phyloP scores from a whole-genome alignment of 2,113 vertebrate species.

The Anolis carolinensis region DNA sequence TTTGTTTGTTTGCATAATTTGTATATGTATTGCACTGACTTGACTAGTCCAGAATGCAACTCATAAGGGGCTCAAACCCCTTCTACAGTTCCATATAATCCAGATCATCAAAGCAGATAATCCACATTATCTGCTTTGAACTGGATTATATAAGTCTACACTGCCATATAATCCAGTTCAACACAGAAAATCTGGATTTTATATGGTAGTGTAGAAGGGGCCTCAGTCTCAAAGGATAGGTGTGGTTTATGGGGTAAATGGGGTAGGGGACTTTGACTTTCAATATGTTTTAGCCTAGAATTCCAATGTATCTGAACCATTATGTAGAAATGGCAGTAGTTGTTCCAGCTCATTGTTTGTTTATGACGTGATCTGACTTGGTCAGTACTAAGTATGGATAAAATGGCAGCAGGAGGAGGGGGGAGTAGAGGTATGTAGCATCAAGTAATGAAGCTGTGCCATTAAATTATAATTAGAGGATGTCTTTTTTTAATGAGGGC shows the following conservation, averaged over 20 bases:
- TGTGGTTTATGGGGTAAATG: no score
- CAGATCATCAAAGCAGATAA: no score
- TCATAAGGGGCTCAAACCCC: neutral
- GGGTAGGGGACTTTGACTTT: neutral
- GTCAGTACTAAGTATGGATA: neutral
- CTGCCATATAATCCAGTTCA: no score
- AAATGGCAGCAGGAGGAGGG: neutral
- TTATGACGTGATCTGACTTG: neutral
- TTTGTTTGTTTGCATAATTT: neutral
- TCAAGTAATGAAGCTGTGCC: neutral
- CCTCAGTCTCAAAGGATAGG: neutral
- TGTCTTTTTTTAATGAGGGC: neutral
- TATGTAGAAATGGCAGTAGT: neutral
- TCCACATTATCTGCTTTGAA: no score
- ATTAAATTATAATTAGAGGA: slow-evolving; percentile 35
- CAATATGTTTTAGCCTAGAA: neutral
- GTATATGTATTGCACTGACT: neutral
- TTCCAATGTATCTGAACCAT: neutral
- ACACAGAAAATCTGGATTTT: no score
- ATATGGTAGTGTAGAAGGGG: no score
- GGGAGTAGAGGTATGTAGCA: neutral
- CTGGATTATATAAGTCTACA: no score
- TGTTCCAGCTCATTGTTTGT: neutral
- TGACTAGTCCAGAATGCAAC: neutral
- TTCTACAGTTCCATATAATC: no score